Percentiles rank a stretch among this genome's conserved stretches.
phyloP scores from a whole-genome alignment of 2,797 vertebrate genomes.

The Sebastes taczanowskii region DNA sequence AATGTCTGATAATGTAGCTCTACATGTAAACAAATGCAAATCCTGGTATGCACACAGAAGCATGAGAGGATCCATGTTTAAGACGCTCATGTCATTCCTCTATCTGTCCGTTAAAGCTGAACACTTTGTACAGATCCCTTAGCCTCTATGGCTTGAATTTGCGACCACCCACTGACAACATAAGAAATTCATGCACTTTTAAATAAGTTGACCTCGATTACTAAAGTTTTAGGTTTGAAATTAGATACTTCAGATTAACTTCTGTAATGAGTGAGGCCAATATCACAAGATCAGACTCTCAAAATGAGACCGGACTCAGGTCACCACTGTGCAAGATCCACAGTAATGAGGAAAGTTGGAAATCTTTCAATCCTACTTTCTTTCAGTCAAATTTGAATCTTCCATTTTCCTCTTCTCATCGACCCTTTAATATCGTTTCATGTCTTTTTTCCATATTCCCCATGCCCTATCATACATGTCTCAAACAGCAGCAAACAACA shows the following conservation, averaged over 20 bases:
- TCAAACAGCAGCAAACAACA: neutral
- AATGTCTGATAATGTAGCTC: neutral
- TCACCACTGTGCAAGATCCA: neutral
- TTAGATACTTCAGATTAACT: neutral
- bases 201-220: neutral
- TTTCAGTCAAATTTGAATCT: neutral
- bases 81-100: neutral
- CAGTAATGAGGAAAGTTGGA: neutral
- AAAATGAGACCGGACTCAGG: neutral
- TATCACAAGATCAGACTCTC: neutral
- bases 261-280: neutral
- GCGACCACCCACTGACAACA: neutral
- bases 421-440: neutral
- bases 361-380: neutral
- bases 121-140: neutral
- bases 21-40: neutral
- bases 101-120: neutral
- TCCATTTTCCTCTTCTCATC: neutral
- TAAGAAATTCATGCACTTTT: neutral
- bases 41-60: no score
- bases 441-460: neutral
- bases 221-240: neutral
- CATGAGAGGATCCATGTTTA: neutral
- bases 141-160: neutral
- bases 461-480: neutral